Percentiles rank a stretch among this genome's conserved stretches.
Conservation (phyloP, 2,797 vertebrate genomes). For the Melanotaenia boesemani region DNA sequence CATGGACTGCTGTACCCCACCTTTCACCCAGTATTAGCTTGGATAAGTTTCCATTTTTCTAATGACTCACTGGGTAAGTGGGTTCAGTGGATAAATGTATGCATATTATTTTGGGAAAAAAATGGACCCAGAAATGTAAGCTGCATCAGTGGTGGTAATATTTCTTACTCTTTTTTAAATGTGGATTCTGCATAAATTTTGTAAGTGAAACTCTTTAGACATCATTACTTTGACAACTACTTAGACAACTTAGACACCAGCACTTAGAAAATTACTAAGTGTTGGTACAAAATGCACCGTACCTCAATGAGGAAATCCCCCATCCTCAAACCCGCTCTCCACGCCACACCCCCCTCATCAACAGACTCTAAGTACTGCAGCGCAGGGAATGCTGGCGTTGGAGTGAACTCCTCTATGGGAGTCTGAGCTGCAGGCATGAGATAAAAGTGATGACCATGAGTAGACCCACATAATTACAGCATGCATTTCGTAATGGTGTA, state of each 20-base stretch:
- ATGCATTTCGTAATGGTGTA: conserved; percentile 13
- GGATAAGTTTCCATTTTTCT: not conserved
- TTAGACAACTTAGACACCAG: too few species aligned
- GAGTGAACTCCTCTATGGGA: conserved; percentile 97
- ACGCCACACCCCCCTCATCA: conserved; percentile 94
- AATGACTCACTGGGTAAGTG: not conserved
- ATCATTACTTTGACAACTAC: too few species aligned
- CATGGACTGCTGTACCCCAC: not conserved
- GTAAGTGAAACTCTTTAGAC: not conserved
- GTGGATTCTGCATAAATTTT: not conserved
- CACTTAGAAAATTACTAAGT: not conserved
- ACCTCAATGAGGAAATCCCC: conserved; percentile 97
- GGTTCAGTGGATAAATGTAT: not conserved
- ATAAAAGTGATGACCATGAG: conserved; percentile 23
- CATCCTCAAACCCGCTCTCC: conserved; percentile 93
- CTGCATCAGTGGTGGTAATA: not conserved
- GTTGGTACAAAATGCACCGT: conserved; percentile 3
- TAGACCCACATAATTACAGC: conserved; percentile 14
- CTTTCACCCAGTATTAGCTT: not conserved
- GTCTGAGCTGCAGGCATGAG: conserved; percentile 88
- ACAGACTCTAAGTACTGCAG: conserved; percentile 95
- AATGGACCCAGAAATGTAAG: not conserved
- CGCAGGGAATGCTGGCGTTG: conserved; percentile 94
- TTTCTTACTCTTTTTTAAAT: not conserved
- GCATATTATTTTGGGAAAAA: not conserved